Base-by-base conservation (phyloP, 2,113 vertebrate species). In the Crotalus viridis region DNA sequence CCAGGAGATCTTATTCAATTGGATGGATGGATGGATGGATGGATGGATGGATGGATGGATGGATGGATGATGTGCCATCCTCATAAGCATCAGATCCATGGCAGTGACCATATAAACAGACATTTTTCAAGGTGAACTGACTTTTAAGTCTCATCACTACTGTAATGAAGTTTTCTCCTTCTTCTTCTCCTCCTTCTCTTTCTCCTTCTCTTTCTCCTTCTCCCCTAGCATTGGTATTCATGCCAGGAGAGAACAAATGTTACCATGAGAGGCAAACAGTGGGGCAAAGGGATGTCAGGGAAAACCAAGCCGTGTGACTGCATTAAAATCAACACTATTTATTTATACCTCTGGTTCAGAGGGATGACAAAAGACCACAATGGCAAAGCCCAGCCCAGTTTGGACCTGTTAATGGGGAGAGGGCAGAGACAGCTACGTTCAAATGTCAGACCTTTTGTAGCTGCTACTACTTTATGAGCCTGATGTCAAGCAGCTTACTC, bases 391-490 rank as follows among this genome's bases (percentile, higher is more conserved):
- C 98, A 97, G 95, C 97, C 98, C 98, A 96, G 96, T 97, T 97
- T 97, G 97, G 97, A 98, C 98, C 97, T 98, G 97, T 96, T 81
- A 97, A 97, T 97, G 97, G 97, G 98, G 96, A 97, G 98, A 98
- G 97, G 97, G 98, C 98, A 98, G 98, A 97, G 97, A 97, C 98
- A 98, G 98, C 97, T 97, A 99, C 98, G 99, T 99, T 98, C 98
- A 99, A 99, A 98, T 99, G 98, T 99, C 99, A 99, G 97, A 97
- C 97, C 98, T 98, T 99, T 99, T 99, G 99, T 99, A 97, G 98
- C 95, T 97, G 96, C 97, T 98, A 99, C 98, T 99, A 99, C 98
- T 99, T 99, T 99, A 99, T 99, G 99, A 99, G 98, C 98, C 98
- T 99, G 98, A 99, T 99, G 99, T 99, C 99, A 98, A 99, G 99